Base-by-base conservation (phyloP, 37 sponge, comb jelly and placozoan genomes). In the Hormiphora californensis region DNA sequence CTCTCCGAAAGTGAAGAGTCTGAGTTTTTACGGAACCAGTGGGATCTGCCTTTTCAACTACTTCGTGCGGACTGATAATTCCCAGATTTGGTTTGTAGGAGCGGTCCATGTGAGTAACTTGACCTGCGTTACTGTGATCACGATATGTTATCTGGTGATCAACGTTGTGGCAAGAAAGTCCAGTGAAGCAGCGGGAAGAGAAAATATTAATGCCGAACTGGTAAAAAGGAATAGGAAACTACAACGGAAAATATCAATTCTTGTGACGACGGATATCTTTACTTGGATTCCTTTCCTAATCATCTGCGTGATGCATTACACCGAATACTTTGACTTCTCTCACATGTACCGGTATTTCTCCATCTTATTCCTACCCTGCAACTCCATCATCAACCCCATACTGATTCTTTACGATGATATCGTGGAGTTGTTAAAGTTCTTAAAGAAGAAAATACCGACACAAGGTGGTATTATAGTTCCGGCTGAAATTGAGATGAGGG, bases 371-470 rank as follows among this genome's bases (percentile, higher is more conserved):
- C 68, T 65, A 1, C 68, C 68, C 38, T 37, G 36, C 36, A 65
- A 65, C 68, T 65, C 68, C 35, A 25, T 65, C 68, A 65, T 65
- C 35, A 65, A 65, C 36, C 68, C 68, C 36, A 65, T 65, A 17
- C 39, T 32, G 4, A 65, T 65, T 36, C 19, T 37, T 4, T 36
- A 65, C 28, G 63, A 9, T 19, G 53, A 15, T 49, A n/a, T n/a
- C n/a, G n/a, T n/a, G n/a, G n/a, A n/a, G n/a, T n/a, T n/a, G n/a
- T n/a, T n/a, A n/a, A n/a, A n/a, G n/a, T n/a, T n/a, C n/a, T n/a
- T n/a, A n/a, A n/a, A n/a, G n/a, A n/a, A n/a, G n/a, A n/a, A n/a
- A n/a, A n/a, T n/a, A n/a, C n/a, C n/a, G n/a, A n/a, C n/a, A n/a
- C n/a, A n/a, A n/a, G n/a, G n/a, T n/a, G n/a, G n/a, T n/a, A n/a